Base-by-base conservation (phyloP, 2,113 vertebrate genomes). In the Gavia stellata region DNA sequence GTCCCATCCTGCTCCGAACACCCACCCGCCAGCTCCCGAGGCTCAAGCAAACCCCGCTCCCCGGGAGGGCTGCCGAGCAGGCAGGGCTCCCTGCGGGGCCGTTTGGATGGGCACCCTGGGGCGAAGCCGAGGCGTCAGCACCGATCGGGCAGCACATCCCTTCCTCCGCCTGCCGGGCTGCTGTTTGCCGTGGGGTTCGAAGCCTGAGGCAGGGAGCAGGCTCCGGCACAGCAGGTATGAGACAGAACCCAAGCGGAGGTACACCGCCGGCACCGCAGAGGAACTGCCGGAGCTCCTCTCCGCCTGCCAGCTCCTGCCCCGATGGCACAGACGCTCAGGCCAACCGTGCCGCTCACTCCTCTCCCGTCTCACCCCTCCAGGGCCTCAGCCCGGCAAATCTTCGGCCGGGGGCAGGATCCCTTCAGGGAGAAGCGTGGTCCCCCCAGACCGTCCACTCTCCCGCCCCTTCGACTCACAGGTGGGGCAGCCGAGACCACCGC, bases 391-490 rank as follows among this genome's bases (percentile, higher is more conserved):
- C 3, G 0, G 8, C 10, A 90, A 62, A 77, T 17, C 24, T 15
- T 13, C 4, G 2, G n/a, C 21, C 1, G 24, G 26, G 6, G 23
- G 36, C 12, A 0, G 0, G n/a, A 47, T 19, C 33, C n/a, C 47
- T 15, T 3, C 17, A 18, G 12, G 18, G 7, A 83, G 15, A 8
- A 86, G 52, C 12, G 4, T 0, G 1, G 11, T 13, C 23, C 5
- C 26, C 45, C 42, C 23, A 33, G 12, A 25, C 24, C 77, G 58
- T 7, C 0, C 0, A 26, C 26, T 42, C 70, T 65, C 29, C 45
- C 56, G 44, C 12, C 16, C 12, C 18, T 49, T 11, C 1, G 12
- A 20, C 38, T 24, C 28, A 3, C 38, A 63, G n/a, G 17, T 1
- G 3, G 29, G 19, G 29, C 5, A 61, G 53, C 25, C 2, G 0